A percentile compares a stretch with the other conserved stretches of the same genome.
These are phyloP conservation scores for Aricia artaxerxes DNA, from an alignment of 2,888 invertebrate genomes.

Conservation along the genomic window DNA sequence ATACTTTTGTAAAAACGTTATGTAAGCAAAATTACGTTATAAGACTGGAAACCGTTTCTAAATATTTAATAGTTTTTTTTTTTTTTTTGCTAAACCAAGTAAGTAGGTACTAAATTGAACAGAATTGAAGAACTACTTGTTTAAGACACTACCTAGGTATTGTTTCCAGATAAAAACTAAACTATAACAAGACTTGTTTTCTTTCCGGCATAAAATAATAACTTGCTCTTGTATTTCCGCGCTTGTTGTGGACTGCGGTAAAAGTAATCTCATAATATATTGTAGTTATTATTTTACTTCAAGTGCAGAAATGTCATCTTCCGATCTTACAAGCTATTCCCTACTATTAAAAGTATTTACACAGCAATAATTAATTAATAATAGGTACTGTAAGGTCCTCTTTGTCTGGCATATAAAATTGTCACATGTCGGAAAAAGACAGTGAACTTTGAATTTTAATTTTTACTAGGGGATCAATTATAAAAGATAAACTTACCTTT, in stretches of 20 bases:
- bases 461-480: neutral
- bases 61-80: neutral
- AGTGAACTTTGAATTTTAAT: neutral
- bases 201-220: constrained; percentile 17
- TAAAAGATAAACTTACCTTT: constrained; percentile 58
- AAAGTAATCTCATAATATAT: neutral
- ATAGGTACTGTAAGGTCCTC: too few relatives aligned
- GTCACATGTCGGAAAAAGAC: neutral
- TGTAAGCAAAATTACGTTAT: neutral
- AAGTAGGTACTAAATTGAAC: neutral
- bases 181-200: neutral
- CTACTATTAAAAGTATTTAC: too few relatives aligned
- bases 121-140: neutral
- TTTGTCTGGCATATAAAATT: neutral
- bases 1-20: neutral
- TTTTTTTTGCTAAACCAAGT: neutral
- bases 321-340: neutral
- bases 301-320: neutral
- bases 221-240: neutral
- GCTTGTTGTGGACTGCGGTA: neutral
- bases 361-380: too few relatives aligned
- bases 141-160: neutral
- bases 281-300: neutral
- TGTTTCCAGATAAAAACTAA: neutral
- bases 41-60: neutral